phyloP scores from a whole-genome alignment of 2,113 vertebrate species.

The Chaetodon trifascialis region DNA sequence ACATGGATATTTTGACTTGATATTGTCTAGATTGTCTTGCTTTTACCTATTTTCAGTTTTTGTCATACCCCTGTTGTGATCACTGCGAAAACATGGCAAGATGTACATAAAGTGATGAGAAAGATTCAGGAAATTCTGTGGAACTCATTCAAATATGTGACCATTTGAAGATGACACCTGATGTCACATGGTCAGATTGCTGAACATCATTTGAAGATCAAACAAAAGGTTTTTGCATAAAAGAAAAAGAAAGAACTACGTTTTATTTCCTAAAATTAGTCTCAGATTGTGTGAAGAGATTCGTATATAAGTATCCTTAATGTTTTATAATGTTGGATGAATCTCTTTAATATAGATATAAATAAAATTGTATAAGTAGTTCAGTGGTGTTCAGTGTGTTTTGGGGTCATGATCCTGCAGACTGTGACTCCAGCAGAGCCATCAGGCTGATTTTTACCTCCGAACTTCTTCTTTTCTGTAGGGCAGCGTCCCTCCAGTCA shows the following conservation, averaged over 20 bases:
- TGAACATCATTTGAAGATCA: background rate
- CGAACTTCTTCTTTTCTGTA: slow-evolving; percentile 21
- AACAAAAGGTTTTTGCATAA: background rate
- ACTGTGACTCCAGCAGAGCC: background rate
- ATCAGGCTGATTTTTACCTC: no score
- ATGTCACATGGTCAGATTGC: background rate
- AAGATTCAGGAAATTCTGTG: background rate
- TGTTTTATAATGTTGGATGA: background rate
- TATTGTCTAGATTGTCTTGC: background rate
- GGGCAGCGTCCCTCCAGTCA: slow-evolving; percentile 87
- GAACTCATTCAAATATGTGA: background rate
- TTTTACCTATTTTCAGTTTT: no score
- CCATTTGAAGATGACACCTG: background rate
- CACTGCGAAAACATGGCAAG: no score
- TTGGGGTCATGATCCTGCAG: background rate
- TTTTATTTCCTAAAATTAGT: background rate
- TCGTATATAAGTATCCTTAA: background rate
- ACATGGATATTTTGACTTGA: background rate
- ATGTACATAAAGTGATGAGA: no score
- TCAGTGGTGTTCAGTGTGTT: no score
- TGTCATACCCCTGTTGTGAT: no score
- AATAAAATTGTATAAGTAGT: background rate
- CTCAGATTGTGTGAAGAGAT: background rate
- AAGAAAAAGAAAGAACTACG: background rate
- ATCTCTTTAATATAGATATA: background rate